phyloP scores from a whole-genome alignment of 2,797 vertebrate species.

The Decapterus maruadsi region DNA sequence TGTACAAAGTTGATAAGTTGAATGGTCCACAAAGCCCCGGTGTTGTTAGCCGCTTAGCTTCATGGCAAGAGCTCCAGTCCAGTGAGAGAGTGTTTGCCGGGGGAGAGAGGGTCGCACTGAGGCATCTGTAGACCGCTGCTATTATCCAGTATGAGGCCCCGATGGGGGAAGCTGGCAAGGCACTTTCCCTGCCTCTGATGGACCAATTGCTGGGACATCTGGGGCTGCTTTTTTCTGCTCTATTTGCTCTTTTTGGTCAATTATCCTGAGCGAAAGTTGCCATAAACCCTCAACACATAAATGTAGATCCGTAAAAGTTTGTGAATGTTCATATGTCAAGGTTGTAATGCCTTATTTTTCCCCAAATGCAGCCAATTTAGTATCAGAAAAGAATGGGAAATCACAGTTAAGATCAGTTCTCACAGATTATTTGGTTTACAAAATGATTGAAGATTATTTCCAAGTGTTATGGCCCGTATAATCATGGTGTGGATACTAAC shows the following conservation, averaged over 20 bases:
- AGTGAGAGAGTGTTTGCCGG: neutral
- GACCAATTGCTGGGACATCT: conserved; percentile 15
- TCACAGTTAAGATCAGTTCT: neutral
- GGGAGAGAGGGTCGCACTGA: neutral
- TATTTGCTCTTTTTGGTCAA: neutral
- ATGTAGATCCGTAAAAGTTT: neutral
- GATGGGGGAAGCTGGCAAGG: conserved; percentile 32
- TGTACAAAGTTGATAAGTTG: neutral
- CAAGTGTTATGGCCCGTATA: no score
- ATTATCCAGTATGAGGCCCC: conserved; percentile 56
- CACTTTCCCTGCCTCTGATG: conserved; percentile 32
- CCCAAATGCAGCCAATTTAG: neutral
- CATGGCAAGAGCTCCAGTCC: neutral
- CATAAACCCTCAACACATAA: neutral
- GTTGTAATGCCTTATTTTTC: neutral
- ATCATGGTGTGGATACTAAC: neutral
- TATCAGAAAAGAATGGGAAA: neutral
- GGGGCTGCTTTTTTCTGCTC: conserved; percentile 2
- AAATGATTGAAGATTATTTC: no score
- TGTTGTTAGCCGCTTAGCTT: conserved; percentile 42
- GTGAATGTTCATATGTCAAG: neutral
- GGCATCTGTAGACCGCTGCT: conserved; percentile 32
- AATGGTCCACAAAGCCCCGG: neutral
- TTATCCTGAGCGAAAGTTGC: neutral
- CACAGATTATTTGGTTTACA: no score